Evolutionary conservation across 2,797 vertebrate species (phyloP).

Genomic region (Cynopterus sphinx): DNA sequence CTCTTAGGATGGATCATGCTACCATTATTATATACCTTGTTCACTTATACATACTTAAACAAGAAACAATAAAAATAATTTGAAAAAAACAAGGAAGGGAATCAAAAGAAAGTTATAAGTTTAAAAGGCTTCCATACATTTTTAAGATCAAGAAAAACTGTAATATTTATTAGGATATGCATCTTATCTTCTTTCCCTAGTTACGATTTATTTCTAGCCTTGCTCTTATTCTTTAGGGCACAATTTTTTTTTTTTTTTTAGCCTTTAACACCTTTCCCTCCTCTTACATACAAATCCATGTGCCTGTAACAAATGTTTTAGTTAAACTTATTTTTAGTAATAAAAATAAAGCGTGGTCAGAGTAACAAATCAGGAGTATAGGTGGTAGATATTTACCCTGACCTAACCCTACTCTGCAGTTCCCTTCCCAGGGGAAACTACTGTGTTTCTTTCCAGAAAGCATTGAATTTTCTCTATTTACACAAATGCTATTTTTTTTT

Average conservation of each 20-base stretch:
- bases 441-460: background rate
- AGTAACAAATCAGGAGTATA: background rate
- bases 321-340: background rate
- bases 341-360: background rate
- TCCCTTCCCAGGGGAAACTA: background rate
- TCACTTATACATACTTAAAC: background rate
- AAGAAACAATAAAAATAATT: background rate
- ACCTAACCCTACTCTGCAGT: background rate
- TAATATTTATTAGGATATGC: background rate
- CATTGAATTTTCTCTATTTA: background rate
- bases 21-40: background rate
- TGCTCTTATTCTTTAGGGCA: background rate
- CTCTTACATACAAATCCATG: background rate
- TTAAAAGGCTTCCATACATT: background rate
- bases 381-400: background rate
- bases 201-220: background rate
- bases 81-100: background rate
- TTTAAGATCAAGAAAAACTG: background rate
- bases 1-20: background rate
- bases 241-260: background rate
- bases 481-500: background rate
- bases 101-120: background rate
- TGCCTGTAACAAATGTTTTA: background rate
- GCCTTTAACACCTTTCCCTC: background rate
- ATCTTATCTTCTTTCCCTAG: background rate